Evolutionary conservation across 1,140 invertebrate genomes (phyloP), one percentile per base, ranked within the genome.

Genomic region (Augochlora pura): DNA sequence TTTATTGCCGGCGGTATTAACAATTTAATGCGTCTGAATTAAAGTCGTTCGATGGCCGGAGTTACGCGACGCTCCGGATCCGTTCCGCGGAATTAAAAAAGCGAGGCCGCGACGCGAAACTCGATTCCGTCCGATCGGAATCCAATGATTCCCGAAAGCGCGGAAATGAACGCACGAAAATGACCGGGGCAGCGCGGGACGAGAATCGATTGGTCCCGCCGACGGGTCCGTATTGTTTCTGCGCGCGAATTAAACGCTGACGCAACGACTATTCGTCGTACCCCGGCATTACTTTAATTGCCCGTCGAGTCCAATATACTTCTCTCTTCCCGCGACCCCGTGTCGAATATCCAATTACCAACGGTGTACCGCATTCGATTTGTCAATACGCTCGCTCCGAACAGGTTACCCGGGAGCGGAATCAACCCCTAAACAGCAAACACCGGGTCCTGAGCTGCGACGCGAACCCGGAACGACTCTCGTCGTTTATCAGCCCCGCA

Each of bases 1-100:
- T 75, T 75, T 59, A 59, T 75, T 23, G 73, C 63, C 5, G 23
- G 5, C 6, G 49, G 42, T 38, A 75, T 66, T 38, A 66, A 75
- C 72, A 23, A 66, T 57, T 66, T 57, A 39, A 46, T 27, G 54
- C 16, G 39, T 18, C 27, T 57, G 7, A 62, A 62, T 72, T 60
- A 27, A 46, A 42, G 12, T 32, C 12, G 52, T 14, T 21, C 6
- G 18, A 18, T 16, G 10, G 23, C 27, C 0, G 16, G 23, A 14
- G 27, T 63, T 63, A 63, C 57, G 14, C 27, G 32, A 21, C 21
- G 46, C 8, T 2, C 14, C 14, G 12, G 60, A 63, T 27, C 27
- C 12, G 21, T 52, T 52, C 14, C 18, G 54, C n/a, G 14, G 60
- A 63, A 63, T 63, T n/a, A 21, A 63, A 63, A 63, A 63, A 63